Evolutionary conservation across 2,888 invertebrate genomes (phyloP).

Genomic region (Aspidiotus destructor): DNA sequence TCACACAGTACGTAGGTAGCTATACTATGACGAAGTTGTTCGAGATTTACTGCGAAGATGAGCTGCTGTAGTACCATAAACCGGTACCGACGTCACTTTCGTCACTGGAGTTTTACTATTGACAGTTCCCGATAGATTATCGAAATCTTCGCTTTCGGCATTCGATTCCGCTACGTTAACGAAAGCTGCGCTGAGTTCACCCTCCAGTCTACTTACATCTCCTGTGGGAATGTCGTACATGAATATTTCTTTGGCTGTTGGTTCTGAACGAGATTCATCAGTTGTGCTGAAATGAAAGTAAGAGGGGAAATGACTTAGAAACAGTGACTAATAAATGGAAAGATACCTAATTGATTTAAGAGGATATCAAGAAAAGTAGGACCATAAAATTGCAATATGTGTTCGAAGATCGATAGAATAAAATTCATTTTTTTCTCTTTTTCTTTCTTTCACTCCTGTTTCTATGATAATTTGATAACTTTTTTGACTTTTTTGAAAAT

Average conservation of each 20-base stretch:
- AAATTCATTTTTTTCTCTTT: too few species aligned
- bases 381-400: too few species aligned
- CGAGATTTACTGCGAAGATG: constrained; percentile 21
- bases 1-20: background rate
- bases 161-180: constrained; percentile 81
- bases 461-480: too few species aligned
- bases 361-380: background rate
- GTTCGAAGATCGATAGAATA: too few species aligned
- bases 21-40: constrained; percentile 9
- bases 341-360: background rate
- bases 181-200: constrained; percentile 72
- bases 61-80: constrained; percentile 20
- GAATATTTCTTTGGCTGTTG: constrained; percentile 64
- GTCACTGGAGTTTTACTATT: constrained; percentile 31
- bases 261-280: constrained; percentile 36
- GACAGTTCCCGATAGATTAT: constrained; percentile 37
- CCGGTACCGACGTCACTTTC: constrained; percentile 30
- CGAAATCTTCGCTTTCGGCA: constrained; percentile 53
- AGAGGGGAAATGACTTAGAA: background rate
- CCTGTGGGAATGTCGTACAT: constrained; percentile 73
- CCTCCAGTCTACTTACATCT: constrained; percentile 64
- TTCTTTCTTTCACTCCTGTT: too few species aligned
- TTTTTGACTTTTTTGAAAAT: too few species aligned
- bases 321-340: background rate
- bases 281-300: constrained; percentile 26